phyloP scores from a whole-genome alignment of 2,888 invertebrate species.

The Spialia ferax region DNA sequence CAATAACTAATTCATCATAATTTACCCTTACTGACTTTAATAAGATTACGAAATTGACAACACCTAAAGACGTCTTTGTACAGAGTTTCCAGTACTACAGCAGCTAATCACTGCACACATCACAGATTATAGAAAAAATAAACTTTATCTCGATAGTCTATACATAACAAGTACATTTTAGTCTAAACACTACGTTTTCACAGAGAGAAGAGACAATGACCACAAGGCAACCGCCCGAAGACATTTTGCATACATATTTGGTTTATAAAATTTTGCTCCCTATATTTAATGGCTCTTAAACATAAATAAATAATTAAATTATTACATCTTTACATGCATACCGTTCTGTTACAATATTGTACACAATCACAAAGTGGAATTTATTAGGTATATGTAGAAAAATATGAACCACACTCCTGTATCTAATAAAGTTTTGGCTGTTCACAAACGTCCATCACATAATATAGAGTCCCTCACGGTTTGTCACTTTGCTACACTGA shows the following conservation, averaged over 20 bases:
- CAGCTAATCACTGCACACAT: slow-evolving; percentile 67
- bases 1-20: slow-evolving; percentile 57
- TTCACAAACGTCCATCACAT: slow-evolving; percentile 39
- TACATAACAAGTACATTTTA: slow-evolving; percentile 76
- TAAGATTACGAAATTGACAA: slow-evolving; percentile 76
- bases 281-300: slow-evolving; percentile 60
- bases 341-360: slow-evolving; percentile 63
- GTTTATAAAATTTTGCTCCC: slow-evolving; percentile 55
- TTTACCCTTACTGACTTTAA: slow-evolving; percentile 56
- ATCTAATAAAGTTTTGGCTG: slow-evolving; percentile 50
- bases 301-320: slow-evolving; percentile 76
- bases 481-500: slow-evolving; percentile 75
- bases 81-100: slow-evolving; percentile 68
- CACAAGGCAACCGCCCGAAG: slow-evolving; percentile 17
- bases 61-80: slow-evolving; percentile 74
- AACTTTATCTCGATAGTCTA: slow-evolving; percentile 66
- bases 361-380: slow-evolving; percentile 70
- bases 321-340: slow-evolving; percentile 60
- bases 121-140: slow-evolving; percentile 81
- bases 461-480: slow-evolving; percentile 50
- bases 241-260: slow-evolving; percentile 17
- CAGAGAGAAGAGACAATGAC: slow-evolving; percentile 42
- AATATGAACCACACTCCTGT: slow-evolving; percentile 45
- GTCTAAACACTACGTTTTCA: slow-evolving; percentile 59
- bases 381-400: slow-evolving; percentile 42